Conservation (phyloP, 1,140 invertebrate species). For the Lasioglossum baleicum region DNA sequence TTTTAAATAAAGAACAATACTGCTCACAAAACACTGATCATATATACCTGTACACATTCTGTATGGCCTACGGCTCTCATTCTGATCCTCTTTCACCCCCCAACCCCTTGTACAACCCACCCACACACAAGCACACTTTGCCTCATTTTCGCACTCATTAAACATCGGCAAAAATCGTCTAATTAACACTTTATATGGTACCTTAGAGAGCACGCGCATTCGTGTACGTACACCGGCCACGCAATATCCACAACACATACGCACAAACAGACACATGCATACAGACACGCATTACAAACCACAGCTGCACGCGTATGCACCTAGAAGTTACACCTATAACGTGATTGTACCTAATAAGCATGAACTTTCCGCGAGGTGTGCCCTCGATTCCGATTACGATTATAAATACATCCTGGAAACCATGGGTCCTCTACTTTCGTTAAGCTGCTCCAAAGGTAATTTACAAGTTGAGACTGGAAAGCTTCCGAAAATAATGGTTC, state of each 20-base stretch:
- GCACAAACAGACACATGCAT: conserved; percentile 5
- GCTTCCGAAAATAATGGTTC: conserved; percentile 5
- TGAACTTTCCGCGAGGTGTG: conserved; percentile 40
- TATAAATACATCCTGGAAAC: conserved; percentile 45
- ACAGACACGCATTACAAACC: conserved; percentile 52
- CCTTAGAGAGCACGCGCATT: conserved; percentile 42
- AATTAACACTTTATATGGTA: conserved; percentile 50
- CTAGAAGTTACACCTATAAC: conserved; percentile 57
- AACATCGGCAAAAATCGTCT: conserved; percentile 29
- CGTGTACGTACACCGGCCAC: conserved; percentile 15
- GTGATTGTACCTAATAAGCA: conserved; percentile 50
- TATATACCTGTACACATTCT: conserved; percentile 47
- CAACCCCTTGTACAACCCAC: background rate
- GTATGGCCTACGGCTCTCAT: conserved; percentile 9
- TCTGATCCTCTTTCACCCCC: no score
- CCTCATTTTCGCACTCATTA: background rate
- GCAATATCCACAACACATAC: conserved; percentile 18
- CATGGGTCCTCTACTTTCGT: conserved; percentile 49
- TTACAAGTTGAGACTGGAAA: conserved; percentile 25
- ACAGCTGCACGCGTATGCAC: conserved; percentile 61
- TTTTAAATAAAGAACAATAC: conserved; percentile 56
- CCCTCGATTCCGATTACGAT: conserved; percentile 11
- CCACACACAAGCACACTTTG: background rate
- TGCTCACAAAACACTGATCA: conserved; percentile 53
- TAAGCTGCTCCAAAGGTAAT: conserved; percentile 55